Conservation (phyloP, 2,113 vertebrate genomes). For the Rhabdornis inornatus region DNA sequence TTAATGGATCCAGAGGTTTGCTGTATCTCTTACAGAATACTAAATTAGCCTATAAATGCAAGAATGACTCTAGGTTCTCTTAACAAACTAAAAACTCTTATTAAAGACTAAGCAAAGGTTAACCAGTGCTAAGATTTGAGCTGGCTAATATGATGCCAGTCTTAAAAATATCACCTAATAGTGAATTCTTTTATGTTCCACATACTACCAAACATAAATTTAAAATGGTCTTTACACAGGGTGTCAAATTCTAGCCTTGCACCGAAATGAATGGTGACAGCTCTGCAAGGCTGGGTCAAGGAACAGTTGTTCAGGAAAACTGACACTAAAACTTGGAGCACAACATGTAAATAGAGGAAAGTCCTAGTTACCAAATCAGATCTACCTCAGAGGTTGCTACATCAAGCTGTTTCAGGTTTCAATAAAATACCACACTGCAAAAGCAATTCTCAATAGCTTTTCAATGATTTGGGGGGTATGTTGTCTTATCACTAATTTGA, state of each 20-base stretch:
- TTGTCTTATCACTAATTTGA: not conserved
- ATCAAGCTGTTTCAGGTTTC: not conserved
- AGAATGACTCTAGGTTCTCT: not conserved
- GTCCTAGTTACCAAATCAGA: not conserved
- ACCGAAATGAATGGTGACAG: not conserved
- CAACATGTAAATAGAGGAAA: not conserved
- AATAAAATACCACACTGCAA: not conserved
- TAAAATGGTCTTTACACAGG: not conserved
- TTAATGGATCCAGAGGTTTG: not conserved
- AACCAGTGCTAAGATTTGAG: not conserved
- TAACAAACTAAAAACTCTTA: not conserved
- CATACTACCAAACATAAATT: not conserved
- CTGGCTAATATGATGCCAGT: not conserved
- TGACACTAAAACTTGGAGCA: not conserved
- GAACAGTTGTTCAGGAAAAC: not conserved
- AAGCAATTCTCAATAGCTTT: not conserved
- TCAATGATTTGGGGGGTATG: fast-evolving
- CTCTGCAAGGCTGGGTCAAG: not conserved
- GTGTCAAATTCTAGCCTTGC: not conserved
- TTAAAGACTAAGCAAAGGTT: not conserved
- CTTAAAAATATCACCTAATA: not conserved
- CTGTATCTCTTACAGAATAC: not conserved
- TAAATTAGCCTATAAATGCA: not conserved
- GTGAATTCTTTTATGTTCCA: not conserved
- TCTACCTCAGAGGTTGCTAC: not conserved